Base-by-base conservation (phyloP, 2,888 invertebrate species). In the Cephus runcator region DNA sequence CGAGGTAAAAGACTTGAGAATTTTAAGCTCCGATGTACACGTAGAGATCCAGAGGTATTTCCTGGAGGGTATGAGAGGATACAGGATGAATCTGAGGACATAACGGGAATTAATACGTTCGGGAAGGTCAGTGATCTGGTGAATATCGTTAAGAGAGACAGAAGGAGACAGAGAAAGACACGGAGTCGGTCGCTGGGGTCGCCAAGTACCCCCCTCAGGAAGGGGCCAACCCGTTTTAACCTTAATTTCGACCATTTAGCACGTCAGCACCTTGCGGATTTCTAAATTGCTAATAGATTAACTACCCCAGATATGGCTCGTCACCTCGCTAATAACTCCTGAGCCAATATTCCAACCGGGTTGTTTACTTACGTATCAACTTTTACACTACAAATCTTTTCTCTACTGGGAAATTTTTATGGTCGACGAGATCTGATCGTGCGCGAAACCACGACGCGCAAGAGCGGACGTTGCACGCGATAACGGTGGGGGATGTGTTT, bases 351-450 rank as follows among this genome's bases (percentile, higher is more conserved):
- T 34, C 68, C 73, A 75, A 34, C 75, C 80, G 56, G 56, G 83
- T 86, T 88, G 87, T 89, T 89, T 89, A 89, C 89, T 89, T 88
- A 89, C 89, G 87, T 87, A 84, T 86, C 83, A 83, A 89, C 87
- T 88, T 87, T 87, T 88, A 85, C 88, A 89, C 89, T 86, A 89
- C 84, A 83, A 84, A 82, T 87, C 87, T 89, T 88, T 88, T 87
- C 87, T 87, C 83, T 87, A 89, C 89, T 89, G 89, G 88, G 87
- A 87, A 89, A 88, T 88, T 89, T 89, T 88, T 88, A 84, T 87
- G 83, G 79, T 79, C 56, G 76, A 79, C 80, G 79, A 81, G 84
- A 83, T 81, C 81, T 82, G 81, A 79, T 83, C 81, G 81, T 81
- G 80, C 81, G 86, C 85, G 83, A 82, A 83, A 68, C 77, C 77